Evolutionary conservation across 2,113 vertebrate genomes (phyloP).

Genomic region (Albula goreensis): DNA sequence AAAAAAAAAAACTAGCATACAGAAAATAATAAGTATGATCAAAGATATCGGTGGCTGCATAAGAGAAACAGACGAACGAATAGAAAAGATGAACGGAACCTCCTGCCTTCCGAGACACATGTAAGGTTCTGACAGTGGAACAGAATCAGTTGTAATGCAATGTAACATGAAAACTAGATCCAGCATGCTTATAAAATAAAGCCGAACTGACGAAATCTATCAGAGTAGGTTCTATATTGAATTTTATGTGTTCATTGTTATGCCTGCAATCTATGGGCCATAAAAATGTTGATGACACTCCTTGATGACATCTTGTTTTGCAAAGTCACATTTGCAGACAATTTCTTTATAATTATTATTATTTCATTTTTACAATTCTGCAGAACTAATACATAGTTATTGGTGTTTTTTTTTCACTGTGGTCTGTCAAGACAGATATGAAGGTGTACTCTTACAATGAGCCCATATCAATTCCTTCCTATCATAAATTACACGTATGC

Average conservation of each 20-base stretch:
- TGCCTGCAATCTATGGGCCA: slow-evolving; percentile 55
- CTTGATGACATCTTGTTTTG: slow-evolving; percentile 40
- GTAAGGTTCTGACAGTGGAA: slow-evolving; percentile 25
- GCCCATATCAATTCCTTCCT: not conserved
- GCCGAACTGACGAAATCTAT: slow-evolving; percentile 46
- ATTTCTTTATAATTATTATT: too few species aligned
- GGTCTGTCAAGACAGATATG: not conserved
- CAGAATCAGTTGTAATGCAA: slow-evolving; percentile 19
- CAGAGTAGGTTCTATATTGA: slow-evolving; percentile 44
- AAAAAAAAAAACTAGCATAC: slow-evolving; percentile 39
- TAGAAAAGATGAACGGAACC: slow-evolving; percentile 12
- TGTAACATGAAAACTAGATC: not conserved
- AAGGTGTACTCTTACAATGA: not conserved
- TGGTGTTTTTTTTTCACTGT: not conserved
- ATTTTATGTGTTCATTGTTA: slow-evolving; percentile 31
- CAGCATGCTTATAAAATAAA: slow-evolving; percentile 36
- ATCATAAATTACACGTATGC: not conserved
- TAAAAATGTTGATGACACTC: slow-evolving; percentile 42
- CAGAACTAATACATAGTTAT: not conserved
- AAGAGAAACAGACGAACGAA: slow-evolving; percentile 22
- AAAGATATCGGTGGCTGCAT: slow-evolving; percentile 17
- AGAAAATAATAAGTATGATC: slow-evolving; percentile 18
- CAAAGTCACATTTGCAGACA: not conserved
- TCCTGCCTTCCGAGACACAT: slow-evolving; percentile 2
- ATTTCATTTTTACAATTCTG: not conserved